Base-by-base conservation (phyloP, 2,797 vertebrate species). In the Caiman crocodilus region DNA sequence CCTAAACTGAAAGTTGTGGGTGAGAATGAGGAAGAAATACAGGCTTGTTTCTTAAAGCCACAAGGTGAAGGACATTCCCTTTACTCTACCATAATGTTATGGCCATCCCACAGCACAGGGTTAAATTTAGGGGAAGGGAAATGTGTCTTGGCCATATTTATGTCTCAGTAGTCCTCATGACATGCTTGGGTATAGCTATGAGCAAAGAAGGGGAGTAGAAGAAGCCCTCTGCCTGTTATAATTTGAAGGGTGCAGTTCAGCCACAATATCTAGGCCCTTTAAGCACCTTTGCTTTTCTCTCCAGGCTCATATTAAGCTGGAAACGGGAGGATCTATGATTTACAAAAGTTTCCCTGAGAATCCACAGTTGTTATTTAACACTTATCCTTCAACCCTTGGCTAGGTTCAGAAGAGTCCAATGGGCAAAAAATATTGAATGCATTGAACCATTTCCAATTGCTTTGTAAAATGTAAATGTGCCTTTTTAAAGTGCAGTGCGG, bases 381-480 rank as follows among this genome's bases (percentile, higher is more conserved):
- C 5, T 69, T 1, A 0, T 4, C 26, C 14, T 16, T 18, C 13
- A 63, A 6, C 26, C 63, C 64, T 28, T 4, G n/a, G 11, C 23
- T 17, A 3, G 17, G 15, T 58, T 65, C 42, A 18, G 14, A 58
- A 26, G 42, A 63, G 14, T 21, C 57, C 77, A 15, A 50, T 74
- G 28, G 0, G 1, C 57, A 50, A 25, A 58, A 58, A 58, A 2
- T 0, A 1, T 23, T 23, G 64, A 28, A 21, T 0, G 17, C 23
- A 77, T 59, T 35, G 76, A 60, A 74, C 76, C 77, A 6, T 83
- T 71, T 80, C 50, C 64, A 64, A 18, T 84, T 50, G 12, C 32
- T 42, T 10, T 17, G 14, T 18, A 78, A 75, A 76, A 13, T 6
- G 18, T 78, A 60, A 85, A 75, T 25, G 69, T 73, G 32, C 5